Evolutionary conservation across 1,140 invertebrate species (phyloP).

Genomic region (Camponotus vicinus): DNA sequence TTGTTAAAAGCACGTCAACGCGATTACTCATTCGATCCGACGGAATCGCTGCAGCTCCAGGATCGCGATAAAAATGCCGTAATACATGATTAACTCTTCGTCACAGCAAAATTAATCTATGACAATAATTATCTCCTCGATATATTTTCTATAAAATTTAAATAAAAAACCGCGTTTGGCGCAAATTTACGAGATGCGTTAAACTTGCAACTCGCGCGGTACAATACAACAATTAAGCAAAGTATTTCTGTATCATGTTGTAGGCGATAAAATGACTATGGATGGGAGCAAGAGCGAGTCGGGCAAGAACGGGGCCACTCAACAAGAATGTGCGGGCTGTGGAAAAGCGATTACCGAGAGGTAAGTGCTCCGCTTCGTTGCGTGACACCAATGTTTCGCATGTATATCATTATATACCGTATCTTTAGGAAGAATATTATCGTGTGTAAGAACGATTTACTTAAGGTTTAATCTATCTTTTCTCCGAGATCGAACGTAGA

Average conservation of each 20-base stretch:
- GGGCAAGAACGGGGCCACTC: constrained; percentile 81
- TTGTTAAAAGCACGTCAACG: constrained; percentile 81
- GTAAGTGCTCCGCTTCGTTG: constrained; percentile 76
- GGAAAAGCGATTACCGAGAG: constrained; percentile 92
- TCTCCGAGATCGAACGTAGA: background rate
- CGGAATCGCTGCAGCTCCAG: background rate
- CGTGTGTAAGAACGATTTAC: background rate
- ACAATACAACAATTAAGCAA: background rate
- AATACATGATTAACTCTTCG: background rate
- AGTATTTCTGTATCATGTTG: constrained; percentile 12
- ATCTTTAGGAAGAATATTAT: background rate
- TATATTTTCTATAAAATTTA: constrained; percentile 3
- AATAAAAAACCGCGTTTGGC: background rate
- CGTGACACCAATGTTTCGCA: constrained; percentile 23
- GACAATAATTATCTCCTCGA: background rate
- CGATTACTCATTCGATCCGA: constrained; percentile 69
- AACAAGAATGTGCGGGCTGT: constrained; percentile 91
- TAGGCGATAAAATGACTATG: constrained; percentile 85
- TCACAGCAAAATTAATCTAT: background rate
- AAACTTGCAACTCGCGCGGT: background rate
- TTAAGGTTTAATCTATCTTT: constrained; percentile 18
- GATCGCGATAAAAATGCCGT: background rate
- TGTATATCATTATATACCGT: background rate
- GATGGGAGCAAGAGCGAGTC: constrained; percentile 86
- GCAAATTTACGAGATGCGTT: background rate